Conservation (phyloP, 30 jellyfish, hydroid and myxozoan species). For the Haliclystus octoradiatus region DNA sequence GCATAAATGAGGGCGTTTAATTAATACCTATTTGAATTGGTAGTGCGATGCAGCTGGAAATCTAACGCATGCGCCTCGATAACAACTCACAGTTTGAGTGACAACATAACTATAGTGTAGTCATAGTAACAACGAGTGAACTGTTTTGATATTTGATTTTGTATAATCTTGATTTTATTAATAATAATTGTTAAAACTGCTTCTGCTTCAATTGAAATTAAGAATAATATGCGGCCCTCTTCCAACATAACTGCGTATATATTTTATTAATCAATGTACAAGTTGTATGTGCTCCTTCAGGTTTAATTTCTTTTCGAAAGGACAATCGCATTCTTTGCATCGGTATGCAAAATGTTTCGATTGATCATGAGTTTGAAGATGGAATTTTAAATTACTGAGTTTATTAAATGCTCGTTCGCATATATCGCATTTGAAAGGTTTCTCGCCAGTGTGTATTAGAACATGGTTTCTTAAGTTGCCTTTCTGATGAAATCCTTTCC, state of each 20-base stretch:
- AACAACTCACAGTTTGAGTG: too few relatives aligned
- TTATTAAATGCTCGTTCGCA: constrained; percentile 88
- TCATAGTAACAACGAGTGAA: too few relatives aligned
- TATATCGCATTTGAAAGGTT: constrained; percentile 65
- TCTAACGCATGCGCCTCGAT: too few relatives aligned
- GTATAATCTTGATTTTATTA: too few relatives aligned
- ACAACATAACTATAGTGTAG: too few relatives aligned
- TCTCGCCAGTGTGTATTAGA: constrained; percentile 94
- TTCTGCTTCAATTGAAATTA: too few relatives aligned
- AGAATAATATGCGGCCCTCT: too few relatives aligned
- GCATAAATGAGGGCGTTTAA: neutral
- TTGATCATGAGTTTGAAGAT: constrained; percentile 61
- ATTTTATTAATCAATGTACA: neutral
- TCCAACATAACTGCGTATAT: too few relatives aligned
- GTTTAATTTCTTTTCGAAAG: neutral
- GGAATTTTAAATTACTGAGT: constrained; percentile 87
- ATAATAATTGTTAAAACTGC: too few relatives aligned
- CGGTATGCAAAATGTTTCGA: neutral
- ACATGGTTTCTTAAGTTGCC: constrained; percentile 89
- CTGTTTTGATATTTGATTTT: too few relatives aligned
- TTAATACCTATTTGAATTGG: neutral
- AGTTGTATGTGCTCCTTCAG: constrained; percentile 1
- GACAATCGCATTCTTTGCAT: neutral
- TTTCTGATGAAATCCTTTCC: constrained; percentile 98
- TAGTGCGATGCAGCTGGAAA: too few relatives aligned